These are phyloP conservation scores for Atractosteus spatula DNA, from an alignment of 2,113 vertebrate genomes.

Conservation along the genomic window DNA sequence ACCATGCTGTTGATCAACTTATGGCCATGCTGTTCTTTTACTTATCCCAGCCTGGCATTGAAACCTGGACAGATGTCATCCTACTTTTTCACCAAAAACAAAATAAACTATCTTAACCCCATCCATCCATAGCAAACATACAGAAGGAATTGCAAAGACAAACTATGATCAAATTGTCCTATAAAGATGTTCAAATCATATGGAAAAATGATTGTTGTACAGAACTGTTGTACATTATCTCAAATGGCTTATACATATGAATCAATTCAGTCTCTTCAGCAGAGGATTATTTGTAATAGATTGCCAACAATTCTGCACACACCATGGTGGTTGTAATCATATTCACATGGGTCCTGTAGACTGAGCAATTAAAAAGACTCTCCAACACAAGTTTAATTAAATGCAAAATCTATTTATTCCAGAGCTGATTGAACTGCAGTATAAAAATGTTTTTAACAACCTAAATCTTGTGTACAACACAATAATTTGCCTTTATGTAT, in stretches of 20 bases:
- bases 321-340: constrained; percentile 19
- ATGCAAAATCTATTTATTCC: constrained; percentile 4
- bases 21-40: constrained; percentile 1
- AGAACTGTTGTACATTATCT: constrained; percentile 16
- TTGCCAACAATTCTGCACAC: constrained; percentile 46
- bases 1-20: not conserved
- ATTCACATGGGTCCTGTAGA: constrained; percentile 38
- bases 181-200: constrained; percentile 1
- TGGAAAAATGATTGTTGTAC: not conserved
- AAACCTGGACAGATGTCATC: constrained; percentile 2
- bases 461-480: too few relatives aligned
- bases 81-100: not conserved
- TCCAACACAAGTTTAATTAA: constrained; percentile 48
- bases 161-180: not conserved
- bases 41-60: not conserved
- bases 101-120: not conserved
- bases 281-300: constrained; percentile 44
- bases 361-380: constrained; percentile 35
- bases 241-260: constrained; percentile 27
- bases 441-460: too few relatives aligned
- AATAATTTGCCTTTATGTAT: too few relatives aligned
- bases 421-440: too few relatives aligned
- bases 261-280: constrained; percentile 34
- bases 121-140: too few relatives aligned
- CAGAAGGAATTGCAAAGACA: too few relatives aligned